A percentile compares a stretch with the other conserved stretches of the same genome.
Evolutionary conservation across 2,888 invertebrate species (phyloP).

Genomic region (Willowsia nigromaculata): DNA sequence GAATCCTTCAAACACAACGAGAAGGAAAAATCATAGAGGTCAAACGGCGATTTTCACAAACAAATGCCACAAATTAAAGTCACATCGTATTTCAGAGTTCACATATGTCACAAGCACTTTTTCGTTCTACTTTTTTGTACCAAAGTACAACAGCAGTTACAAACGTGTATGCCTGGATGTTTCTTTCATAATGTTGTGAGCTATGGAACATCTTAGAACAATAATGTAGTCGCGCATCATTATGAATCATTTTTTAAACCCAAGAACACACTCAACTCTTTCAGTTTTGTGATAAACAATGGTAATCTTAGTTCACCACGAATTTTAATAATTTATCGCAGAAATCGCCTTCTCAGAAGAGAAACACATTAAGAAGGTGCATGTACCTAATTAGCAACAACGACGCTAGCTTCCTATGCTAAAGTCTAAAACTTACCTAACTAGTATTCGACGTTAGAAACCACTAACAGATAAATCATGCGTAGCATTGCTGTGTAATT

Average conservation of each 20-base stretch:
- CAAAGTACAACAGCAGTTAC: too few relatives aligned
- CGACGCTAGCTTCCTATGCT: neutral
- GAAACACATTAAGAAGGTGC: neutral
- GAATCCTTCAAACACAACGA: slow-evolving; percentile 74
- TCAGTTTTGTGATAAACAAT: neutral
- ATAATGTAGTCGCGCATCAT: too few relatives aligned
- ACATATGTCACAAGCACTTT: neutral
- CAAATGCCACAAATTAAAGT: neutral
- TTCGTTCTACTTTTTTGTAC: neutral
- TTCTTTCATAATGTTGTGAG: too few relatives aligned
- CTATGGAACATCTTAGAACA: too few relatives aligned
- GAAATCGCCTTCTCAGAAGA: neutral
- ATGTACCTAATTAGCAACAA: neutral
- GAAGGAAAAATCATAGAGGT: slow-evolving; percentile 55
- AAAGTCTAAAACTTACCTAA: neutral
- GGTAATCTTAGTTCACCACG: too few relatives aligned
- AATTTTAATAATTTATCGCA: neutral
- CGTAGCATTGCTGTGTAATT: neutral
- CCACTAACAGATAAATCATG: neutral
- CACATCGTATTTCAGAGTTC: neutral
- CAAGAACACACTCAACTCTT: too few relatives aligned
- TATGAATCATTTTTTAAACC: too few relatives aligned
- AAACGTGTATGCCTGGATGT: too few relatives aligned
- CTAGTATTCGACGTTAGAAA: neutral
- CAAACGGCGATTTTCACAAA: slow-evolving; percentile 54